Base-by-base conservation (phyloP, 2,113 vertebrate species). In the Eurystomus gularis region DNA sequence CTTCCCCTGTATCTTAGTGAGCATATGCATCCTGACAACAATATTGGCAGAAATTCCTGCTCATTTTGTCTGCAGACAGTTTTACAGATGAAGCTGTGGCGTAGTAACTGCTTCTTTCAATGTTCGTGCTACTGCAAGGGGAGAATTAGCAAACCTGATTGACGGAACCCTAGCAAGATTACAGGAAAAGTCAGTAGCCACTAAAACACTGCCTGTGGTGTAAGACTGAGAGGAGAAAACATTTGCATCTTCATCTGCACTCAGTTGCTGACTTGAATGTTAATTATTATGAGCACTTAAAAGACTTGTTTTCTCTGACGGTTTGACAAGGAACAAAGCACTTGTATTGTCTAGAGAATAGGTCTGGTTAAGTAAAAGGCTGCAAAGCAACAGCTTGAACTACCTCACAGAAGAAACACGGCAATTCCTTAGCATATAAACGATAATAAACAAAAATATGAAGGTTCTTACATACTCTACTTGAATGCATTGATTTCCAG, bases 231-330 rank as follows among this genome's bases (percentile, higher is more conserved):
- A 26, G 31, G 35, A 92, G 33, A 71, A 90, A 94, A 79, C 18
- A 84, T 90, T 78, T 89, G 75, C 77, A 84, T 55, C 65, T 86
- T 94, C 77, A 95, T 91, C 77, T 79, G 81, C 65, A 64, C 48
- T 92, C 83, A 75, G 84, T 17, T 61, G 77, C 37, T 1, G 7
- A 79, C 58, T 79, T 90, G 90, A 92, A 93, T 88, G 78, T 85
- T 87, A 91, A 93, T 94, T 87, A 91, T 54, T 54, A 39, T 24
- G 46, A 93, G 58, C 54, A 91, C 31, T 90, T 86, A 73, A 75
- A 80, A 93, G 78, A 90, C 11, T 82, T 52, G 88, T 39, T 79
- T 87, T 79, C 73, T 69, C 85, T 86, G 48, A 60, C 3, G 2
- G 26, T 17, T 44, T 60, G 78, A 79, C 17, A 61, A 88, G 71